Base-by-base conservation (phyloP, 2,888 invertebrate species). In the Trichacis sp. region DNA sequence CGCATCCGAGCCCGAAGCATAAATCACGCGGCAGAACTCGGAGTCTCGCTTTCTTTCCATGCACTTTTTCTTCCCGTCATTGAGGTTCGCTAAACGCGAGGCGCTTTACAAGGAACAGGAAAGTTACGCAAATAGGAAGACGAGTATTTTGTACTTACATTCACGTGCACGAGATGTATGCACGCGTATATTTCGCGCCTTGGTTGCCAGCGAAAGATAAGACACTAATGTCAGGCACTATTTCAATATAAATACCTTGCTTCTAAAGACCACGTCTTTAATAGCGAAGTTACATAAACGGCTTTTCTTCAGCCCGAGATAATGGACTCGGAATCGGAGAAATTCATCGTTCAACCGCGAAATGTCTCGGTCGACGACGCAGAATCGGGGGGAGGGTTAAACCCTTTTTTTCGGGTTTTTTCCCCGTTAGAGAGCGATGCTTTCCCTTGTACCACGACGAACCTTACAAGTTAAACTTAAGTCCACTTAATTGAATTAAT, bases 401-500 rank as follows among this genome's bases (percentile, higher is more conserved):
- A 18, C 9, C 12, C 11, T 42, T 42, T 20, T 45, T 45, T 15
- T 17, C 19, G 38, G 38, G n/a, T 14, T n/a, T n/a, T 36, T 36
- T 36, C 11, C 11, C 5, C 2, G 42, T 17, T 11, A 12, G 8
- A 18, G 12, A 5, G 15, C 12, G n/a, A 42, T 33, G 33, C 15
- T 17, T 15, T 42, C 12, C 69, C 73, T 75, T 73, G 71, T 75
- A 73, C 75, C 75, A 71, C 71, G 77, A 78, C 78, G 75, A 73
- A 77, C 74, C 75, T 76, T 65, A 70, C 71, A 68, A 70, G 74
- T 61, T 71, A 72, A 75, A 78, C 75, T 77, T 76, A 75, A 79
- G 76, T 73, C 76, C 74, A 77, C 78, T 77, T 78, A 80, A 79
- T 79, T 77, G 77, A 81, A 81, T 81, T 81, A 81, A 80, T 81